Conservation (phyloP, 2,888 invertebrate genomes). For the Drosophila barbarae region DNA sequence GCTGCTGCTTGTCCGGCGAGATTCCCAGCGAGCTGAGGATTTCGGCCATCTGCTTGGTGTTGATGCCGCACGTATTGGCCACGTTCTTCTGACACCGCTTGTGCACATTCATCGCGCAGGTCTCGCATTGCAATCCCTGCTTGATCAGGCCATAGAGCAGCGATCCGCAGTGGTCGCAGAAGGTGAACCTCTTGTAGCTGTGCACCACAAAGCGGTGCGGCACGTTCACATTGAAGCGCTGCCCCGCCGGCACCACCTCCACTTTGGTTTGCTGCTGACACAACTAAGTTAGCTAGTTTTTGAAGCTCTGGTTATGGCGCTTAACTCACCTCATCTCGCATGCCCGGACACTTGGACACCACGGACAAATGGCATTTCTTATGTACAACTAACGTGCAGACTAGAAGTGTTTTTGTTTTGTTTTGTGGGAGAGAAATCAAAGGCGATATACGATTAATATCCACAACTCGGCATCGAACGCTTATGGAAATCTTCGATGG, state of each 20-base stretch:
- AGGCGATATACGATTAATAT: slow-evolving; percentile 44
- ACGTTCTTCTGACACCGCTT: slow-evolving; percentile 99
- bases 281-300: background rate
- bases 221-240: slow-evolving; percentile 98
- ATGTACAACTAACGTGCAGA: slow-evolving; percentile 99
- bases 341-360: slow-evolving; percentile 99
- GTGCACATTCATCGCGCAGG: slow-evolving; percentile 98
- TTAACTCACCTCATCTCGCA: slow-evolving; percentile 88
- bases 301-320: background rate
- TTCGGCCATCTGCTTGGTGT: slow-evolving; percentile 97
- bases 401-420: slow-evolving; percentile 81
- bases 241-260: slow-evolving; percentile 84
- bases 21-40: slow-evolving; percentile 95
- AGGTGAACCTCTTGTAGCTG: slow-evolving; percentile 98
- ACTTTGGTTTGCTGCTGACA: slow-evolving; percentile 80
- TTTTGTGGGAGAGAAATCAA: slow-evolving; percentile 37
- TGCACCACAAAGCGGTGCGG: slow-evolving; percentile 98
- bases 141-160: slow-evolving; percentile 96
- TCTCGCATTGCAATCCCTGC: slow-evolving; percentile 98
- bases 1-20: slow-evolving; percentile 90
- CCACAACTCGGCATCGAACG: slow-evolving; percentile 1
- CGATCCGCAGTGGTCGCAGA: slow-evolving; percentile 99
- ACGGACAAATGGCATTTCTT: slow-evolving; percentile 98
- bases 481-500: slow-evolving; percentile 12
- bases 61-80: slow-evolving; percentile 99